Conservation (phyloP, 2,113 vertebrate genomes). For the Anhinga rufa region DNA sequence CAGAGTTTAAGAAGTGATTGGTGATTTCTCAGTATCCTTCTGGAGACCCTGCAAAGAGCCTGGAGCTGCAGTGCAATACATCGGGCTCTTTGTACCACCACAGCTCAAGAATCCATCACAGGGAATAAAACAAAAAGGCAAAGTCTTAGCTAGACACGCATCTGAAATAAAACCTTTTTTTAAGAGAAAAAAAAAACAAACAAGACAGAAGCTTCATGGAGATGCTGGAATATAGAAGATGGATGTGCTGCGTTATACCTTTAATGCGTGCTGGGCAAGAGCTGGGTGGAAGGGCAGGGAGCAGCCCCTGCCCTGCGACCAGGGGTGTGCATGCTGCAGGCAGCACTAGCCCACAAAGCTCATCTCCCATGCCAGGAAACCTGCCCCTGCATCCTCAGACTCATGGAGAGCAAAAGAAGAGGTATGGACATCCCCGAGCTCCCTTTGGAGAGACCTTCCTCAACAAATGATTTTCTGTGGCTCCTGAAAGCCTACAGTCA, state of each 20-base stretch:
- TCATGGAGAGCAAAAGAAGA: background rate
- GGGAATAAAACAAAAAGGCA: background rate
- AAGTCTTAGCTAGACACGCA: rapidly evolving
- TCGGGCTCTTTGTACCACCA: background rate
- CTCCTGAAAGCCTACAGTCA: background rate
- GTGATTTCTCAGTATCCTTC: background rate
- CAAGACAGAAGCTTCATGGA: rapidly evolving
- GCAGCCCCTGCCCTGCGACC: background rate
- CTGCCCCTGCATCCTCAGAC: background rate
- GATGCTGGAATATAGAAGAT: background rate
- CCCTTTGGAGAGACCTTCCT: background rate
- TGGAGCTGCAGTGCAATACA: background rate
- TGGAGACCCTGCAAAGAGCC: background rate
- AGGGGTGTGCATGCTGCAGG: rapidly evolving
- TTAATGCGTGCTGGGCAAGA: background rate
- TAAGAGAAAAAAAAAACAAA: rapidly evolving
- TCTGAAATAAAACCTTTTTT: background rate
- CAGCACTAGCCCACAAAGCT: background rate
- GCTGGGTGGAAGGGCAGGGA: background rate
- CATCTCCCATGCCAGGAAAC: background rate
- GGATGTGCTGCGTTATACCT: background rate
- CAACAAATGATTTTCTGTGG: background rate
- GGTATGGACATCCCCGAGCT: no score
- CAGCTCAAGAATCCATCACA: background rate
- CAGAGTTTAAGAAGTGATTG: background rate